Percentiles rank a stretch among this genome's conserved stretches.
These are phyloP conservation scores for Drosophila algonquin DNA, from an alignment of 2,888 invertebrate species.

Conservation along the genomic window DNA sequence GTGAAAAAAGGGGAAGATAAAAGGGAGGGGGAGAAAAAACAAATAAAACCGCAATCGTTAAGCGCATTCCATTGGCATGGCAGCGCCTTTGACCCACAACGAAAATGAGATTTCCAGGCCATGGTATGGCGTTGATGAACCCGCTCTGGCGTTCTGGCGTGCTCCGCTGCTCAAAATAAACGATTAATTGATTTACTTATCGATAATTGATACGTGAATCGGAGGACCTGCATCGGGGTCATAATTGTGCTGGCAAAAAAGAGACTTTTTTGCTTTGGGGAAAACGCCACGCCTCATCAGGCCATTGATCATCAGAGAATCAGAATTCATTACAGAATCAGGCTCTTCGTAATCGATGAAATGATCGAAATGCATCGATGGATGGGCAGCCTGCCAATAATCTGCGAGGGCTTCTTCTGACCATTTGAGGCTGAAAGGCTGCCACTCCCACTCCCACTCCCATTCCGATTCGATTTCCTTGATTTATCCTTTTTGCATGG, in stretches of 20 bases:
- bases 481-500: too few species aligned
- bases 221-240: not conserved
- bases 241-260: not conserved
- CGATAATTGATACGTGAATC: slow-evolving; percentile 14
- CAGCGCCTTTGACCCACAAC: slow-evolving; percentile 17
- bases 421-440: too few species aligned
- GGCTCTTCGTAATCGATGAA: not conserved
- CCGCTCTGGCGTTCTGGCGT: not conserved
- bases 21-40: not conserved
- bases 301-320: not conserved
- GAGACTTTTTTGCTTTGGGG: too few species aligned
- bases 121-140: slow-evolving; percentile 10
- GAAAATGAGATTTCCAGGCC: slow-evolving; percentile 23
- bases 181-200: slow-evolving; percentile 36
- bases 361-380: not conserved
- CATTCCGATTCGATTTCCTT: too few species aligned
- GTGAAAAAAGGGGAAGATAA: slow-evolving; percentile 2
- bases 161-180: slow-evolving; percentile 5
- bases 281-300: not conserved
- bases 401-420: too few species aligned
- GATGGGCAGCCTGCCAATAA: not conserved
- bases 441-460: too few species aligned
- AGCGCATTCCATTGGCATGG: slow-evolving; percentile 9
- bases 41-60: slow-evolving; percentile 7
- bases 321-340: not conserved